A percentile compares a stretch with the other conserved stretches of the same genome.
Evolutionary conservation across 2,797 vertebrate genomes (phyloP).

Genomic region (Adelosebastes latens): DNA sequence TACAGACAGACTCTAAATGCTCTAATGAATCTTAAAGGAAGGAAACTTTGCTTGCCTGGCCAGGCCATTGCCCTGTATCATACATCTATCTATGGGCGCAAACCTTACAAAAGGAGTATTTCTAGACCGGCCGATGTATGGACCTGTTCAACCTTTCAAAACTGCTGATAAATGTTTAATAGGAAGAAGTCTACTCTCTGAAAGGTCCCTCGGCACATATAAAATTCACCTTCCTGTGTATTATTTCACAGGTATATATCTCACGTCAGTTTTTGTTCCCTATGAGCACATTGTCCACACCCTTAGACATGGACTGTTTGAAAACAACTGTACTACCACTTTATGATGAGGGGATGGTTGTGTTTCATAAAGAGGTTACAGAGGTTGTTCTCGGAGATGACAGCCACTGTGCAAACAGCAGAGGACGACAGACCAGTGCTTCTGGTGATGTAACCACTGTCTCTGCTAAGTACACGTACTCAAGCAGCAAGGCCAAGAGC

Average conservation of each 20-base stretch:
- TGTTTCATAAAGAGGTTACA: conserved; percentile 1
- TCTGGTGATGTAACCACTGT: conserved; percentile 27
- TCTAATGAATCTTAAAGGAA: conserved; percentile 9
- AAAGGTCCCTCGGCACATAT: conserved; percentile 1
- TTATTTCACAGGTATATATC: not conserved
- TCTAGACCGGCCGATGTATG: not conserved
- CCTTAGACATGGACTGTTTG: not conserved
- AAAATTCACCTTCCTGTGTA: conserved; percentile 12
- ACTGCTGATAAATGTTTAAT: conserved; percentile 37
- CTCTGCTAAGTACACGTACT: not conserved
- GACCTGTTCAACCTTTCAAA: conserved; percentile 20
- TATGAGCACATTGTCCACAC: not conserved
- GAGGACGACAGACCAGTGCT: not conserved
- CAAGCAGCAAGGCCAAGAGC: not conserved
- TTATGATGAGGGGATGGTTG: not conserved
- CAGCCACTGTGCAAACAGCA: conserved; percentile 23
- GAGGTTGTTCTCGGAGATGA: conserved; percentile 8
- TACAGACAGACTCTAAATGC: not conserved
- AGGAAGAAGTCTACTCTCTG: not conserved
- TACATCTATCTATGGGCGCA: conserved; percentile 5
- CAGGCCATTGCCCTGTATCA: not conserved
- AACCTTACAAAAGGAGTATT: not conserved
- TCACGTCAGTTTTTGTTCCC: not conserved
- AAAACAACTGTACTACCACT: not conserved
- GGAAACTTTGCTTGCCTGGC: conserved; percentile 1